Base-by-base conservation (phyloP, 2,888 invertebrate genomes). In the Nysson spinosus region DNA sequence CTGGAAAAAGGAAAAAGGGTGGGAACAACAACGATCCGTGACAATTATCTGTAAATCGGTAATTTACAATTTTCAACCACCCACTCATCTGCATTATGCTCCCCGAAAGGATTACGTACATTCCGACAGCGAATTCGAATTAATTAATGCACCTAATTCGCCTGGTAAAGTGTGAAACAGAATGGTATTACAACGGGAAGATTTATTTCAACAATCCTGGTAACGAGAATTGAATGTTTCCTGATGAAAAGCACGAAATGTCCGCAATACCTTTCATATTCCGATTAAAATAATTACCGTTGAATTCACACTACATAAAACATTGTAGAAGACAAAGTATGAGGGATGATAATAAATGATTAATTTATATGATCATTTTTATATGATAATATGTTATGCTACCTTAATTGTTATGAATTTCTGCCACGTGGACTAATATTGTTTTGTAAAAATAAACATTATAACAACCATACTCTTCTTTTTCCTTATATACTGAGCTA, bases 41-140 rank as follows among this genome's bases (percentile, higher is more conserved):
- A 43, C 61, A 61, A 69, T 75, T 75, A 66, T 61, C 61, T 57
- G 54, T 14, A 46, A 70, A 67, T 62, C 60, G 49, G 51, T 58
- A 64, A 70, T 71, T 65, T 66, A 72, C 76, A 64, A 66, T 75
- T 75, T 72, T 63, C 37, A 46, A 60, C 66, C 60, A 70, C 55
- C 43, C 58, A 54, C 30, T 44, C 12, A 42, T 39, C 30, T 43
- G 39, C 57, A 55, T 69, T 57, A 62, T 69, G 57, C 54, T 49
- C 55, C 55, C 47, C 40, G 43, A 68, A 74, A 67, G 73, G 76
- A 78, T 78, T 71, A 76, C 57, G 61, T 69, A 71, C 62, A 60
- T 64, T 66, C 63, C 70, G 55, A 67, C 75, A 67, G 54, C 67
- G 69, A 78, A 75, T 62, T 71, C 67, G 67, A 78, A 78, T 78